Evolutionary conservation across 2,888 invertebrate species (phyloP).

Genomic region (Formica aserva): DNA sequence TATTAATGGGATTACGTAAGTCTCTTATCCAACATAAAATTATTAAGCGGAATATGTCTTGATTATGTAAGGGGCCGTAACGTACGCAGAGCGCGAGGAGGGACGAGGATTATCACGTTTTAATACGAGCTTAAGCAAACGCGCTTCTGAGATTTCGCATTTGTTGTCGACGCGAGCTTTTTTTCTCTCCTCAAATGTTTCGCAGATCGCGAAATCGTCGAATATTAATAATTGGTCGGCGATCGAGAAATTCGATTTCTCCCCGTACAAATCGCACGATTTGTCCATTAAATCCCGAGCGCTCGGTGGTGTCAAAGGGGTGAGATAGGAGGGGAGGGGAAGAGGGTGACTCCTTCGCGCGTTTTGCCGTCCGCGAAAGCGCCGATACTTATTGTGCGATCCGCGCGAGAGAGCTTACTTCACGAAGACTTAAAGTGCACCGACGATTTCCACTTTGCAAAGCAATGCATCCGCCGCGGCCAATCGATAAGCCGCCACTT

Average conservation of each 20-base stretch:
- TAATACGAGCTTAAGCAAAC: slow-evolving; percentile 30
- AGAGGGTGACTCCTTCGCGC: background rate
- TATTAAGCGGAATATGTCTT: slow-evolving; percentile 35
- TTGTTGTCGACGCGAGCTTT: background rate
- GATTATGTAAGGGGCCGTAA: slow-evolving; percentile 41
- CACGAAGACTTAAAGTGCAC: slow-evolving; percentile 55
- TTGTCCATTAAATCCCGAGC: slow-evolving; percentile 40
- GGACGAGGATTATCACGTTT: slow-evolving; percentile 44
- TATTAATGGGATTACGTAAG: slow-evolving; percentile 56
- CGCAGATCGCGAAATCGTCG: slow-evolving; percentile 10
- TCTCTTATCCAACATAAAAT: slow-evolving; percentile 51
- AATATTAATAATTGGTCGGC: slow-evolving; percentile 38
- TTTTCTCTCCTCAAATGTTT: background rate
- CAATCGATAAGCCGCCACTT: slow-evolving; percentile 65
- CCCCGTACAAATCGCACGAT: slow-evolving; percentile 45
- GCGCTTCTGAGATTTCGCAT: background rate
- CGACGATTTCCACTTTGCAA: slow-evolving; percentile 64
- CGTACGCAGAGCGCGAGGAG: background rate
- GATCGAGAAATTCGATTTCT: slow-evolving; percentile 42
- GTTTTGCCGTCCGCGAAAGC: slow-evolving; percentile 38
- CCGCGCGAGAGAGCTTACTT: slow-evolving; percentile 41
- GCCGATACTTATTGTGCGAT: slow-evolving; percentile 54
- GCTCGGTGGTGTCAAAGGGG: background rate
- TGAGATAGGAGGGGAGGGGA: background rate
- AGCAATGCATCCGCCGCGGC: slow-evolving; percentile 60